These are phyloP conservation scores for Echinometra lucunter DNA, from an alignment of 53 echinoderm and acorn worm species.

Conservation along the genomic window DNA sequence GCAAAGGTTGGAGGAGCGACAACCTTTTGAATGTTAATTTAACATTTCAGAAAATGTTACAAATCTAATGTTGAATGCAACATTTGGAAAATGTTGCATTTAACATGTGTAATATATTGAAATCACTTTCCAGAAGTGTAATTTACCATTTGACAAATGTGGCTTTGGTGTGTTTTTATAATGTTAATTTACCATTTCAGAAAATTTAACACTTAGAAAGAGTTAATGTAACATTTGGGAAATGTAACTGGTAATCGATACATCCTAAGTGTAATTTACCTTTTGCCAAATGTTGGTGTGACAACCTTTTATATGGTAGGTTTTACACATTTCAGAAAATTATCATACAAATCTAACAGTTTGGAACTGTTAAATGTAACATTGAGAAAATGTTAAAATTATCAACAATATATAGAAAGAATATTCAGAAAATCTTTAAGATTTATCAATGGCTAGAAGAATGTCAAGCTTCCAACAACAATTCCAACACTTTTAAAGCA, in stretches of 20 bases:
- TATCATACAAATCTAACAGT: too few relatives aligned
- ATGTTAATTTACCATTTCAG: slow-evolving; percentile 5
- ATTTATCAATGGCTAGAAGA: too few relatives aligned
- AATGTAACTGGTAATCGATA: background rate
- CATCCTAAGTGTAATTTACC: background rate
- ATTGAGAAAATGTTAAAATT: too few relatives aligned
- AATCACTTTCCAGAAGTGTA: background rate
- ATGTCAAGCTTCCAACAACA: too few relatives aligned
- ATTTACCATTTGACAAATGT: background rate
- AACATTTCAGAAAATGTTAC: slow-evolving; percentile 1
- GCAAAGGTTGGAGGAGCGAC: slow-evolving; percentile 8
- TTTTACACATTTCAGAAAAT: too few relatives aligned
- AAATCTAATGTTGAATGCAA: background rate
- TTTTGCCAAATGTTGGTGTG: background rate
- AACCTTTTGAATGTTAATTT: slow-evolving; percentile 5
- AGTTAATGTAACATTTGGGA: background rate
- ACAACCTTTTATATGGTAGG: too few relatives aligned
- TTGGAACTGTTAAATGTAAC: too few relatives aligned
- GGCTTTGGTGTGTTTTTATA: background rate
- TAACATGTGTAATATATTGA: background rate
- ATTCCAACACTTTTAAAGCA: too few relatives aligned
- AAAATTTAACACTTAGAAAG: background rate
- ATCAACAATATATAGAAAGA: too few relatives aligned
- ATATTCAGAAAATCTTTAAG: too few relatives aligned
- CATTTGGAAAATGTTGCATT: background rate